Evolutionary conservation across 2,797 vertebrate genomes (phyloP), one percentile per base, ranked within the genome.

Genomic region (Amazona finschi): DNA sequence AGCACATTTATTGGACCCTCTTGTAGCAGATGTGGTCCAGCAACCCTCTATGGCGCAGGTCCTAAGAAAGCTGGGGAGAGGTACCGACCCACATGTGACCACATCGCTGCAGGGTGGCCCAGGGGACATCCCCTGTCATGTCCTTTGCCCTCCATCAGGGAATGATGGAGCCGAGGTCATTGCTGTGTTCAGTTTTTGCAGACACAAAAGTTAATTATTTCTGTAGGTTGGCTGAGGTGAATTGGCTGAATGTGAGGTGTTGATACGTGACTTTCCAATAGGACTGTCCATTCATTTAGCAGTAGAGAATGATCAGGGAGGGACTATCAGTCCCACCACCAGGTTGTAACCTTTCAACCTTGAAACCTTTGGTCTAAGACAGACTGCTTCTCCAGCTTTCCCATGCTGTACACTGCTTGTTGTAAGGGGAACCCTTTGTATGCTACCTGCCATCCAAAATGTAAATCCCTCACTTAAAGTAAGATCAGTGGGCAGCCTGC

Each of bases 391-490:
- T 50, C 50, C 1, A 1, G 43, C 49, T 91, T 91, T 75, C 39
- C 55, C 17, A 2, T 50, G 16, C 30, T 44, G n/a, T 43, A 19
- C 38, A 19, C 0, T 14, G 3, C n/a, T 53, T 44, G 19, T 33
- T 50, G 25, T 38, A 70, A 88, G 53, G 73, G 38, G 24, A 67
- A 36, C 25, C 25, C 60, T 88, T 67, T 70, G 18, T 75, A 67
- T 2, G 12, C 52, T 77, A 67, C 75, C 47, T 77, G 46, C 36
- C 82, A 41, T 85, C 44, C 73, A 89, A 85, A 83, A 86, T 74
- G 73, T 83, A 88, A 90, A 93, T 90, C 36, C 39, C 52, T 44
- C 60, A 50, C 85, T 94, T 72, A 62, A 91, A 80, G 77, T 57
- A 58, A 70, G 85, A 90, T 57, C 79, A 50, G 50, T 1, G 4